These are phyloP conservation scores for Ceraclea dissimilis DNA, from an alignment of 2,888 invertebrate genomes.

Conservation along the genomic window DNA sequence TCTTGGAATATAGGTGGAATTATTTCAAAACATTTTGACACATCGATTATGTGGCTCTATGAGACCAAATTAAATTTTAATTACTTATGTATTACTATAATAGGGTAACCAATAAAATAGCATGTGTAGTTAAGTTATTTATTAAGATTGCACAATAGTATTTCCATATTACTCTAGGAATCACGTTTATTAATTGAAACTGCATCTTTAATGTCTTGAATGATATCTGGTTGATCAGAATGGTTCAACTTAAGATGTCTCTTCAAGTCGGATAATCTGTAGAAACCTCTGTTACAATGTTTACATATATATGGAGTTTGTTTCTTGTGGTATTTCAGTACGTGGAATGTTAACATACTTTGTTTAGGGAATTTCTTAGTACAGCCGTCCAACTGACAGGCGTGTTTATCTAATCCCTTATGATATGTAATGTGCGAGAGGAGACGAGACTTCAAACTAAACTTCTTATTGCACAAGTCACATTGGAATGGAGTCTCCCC, in stretches of 20 bases:
- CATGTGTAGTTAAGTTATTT: too few species aligned
- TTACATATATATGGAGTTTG: slow-evolving; percentile 41
- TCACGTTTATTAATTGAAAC: background rate
- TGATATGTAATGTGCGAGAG: slow-evolving; percentile 42
- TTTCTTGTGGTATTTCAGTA: slow-evolving; percentile 42
- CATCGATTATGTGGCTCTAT: too few species aligned
- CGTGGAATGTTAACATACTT: slow-evolving; percentile 42
- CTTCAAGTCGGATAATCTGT: slow-evolving; percentile 40
- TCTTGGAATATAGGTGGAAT: too few species aligned
- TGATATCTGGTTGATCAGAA: background rate
- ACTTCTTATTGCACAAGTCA: slow-evolving; percentile 36
- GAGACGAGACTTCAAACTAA: slow-evolving; percentile 36
- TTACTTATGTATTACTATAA: too few species aligned
- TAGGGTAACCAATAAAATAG: too few species aligned
- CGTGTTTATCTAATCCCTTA: slow-evolving; percentile 39
- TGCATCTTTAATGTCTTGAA: slow-evolving; percentile 1
- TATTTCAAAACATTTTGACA: too few species aligned
- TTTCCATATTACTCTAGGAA: too few species aligned
- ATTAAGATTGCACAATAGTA: too few species aligned
- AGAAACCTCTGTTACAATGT: slow-evolving; percentile 41
- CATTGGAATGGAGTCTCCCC: slow-evolving; percentile 46
- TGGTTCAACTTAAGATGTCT: slow-evolving; percentile 31
- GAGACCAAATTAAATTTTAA: too few species aligned
- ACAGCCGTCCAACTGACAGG: slow-evolving; percentile 41
- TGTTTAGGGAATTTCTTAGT: slow-evolving; percentile 39